Base-by-base conservation (phyloP, 2,113 vertebrate species). In the Labeo catla region DNA sequence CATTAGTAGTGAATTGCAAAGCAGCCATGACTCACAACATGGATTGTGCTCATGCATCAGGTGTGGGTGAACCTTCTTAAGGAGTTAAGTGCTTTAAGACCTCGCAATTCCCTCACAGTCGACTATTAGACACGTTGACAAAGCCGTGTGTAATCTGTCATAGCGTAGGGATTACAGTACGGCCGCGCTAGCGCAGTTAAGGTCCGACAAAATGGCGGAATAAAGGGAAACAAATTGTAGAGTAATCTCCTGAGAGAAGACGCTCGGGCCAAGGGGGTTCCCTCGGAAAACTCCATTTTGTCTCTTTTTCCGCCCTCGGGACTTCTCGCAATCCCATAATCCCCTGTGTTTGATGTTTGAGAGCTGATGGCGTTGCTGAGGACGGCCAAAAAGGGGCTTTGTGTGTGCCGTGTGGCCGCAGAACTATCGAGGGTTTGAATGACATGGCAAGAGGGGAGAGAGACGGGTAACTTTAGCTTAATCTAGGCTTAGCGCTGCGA, bases 321-420 rank as follows among this genome's bases (percentile, higher is more conserved):
- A 89, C 84, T 82, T 83, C 83, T 85, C 90, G 89, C 94, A 95
- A 94, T 95, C 94, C 94, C 92, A 92, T 95, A 95, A 95, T 95
- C 94, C 93, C 91, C 89, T 90, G 92, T 95, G 95, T 95, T 95
- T 95, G 95, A 95, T 94, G 94, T 95, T 93, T 93, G 90, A 90
- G 89, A 93, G 93, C 93, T 95, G 94, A 94, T 95, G 93, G 93
- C 86, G 85, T 91, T 94, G 93, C 94, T 94, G 92, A 92, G 93
- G 91, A 92, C 78, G 61, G 90, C 90, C 91, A 94, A 94, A 94
- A 94, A 91, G 90, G 68, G 90, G 92, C 93, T 81, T 95, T 95
- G 94, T 95, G 91, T 91, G 73, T 70, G 19, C 89, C 72, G 82
- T 87, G 84, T 88, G 86, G 86, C 85, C 81, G 84, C 91, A 68